A percentile compares a stretch with the other conserved stretches of the same genome.
Evolutionary conservation across 2,113 vertebrate species (phyloP).

Genomic region (Felis chaus): DNA sequence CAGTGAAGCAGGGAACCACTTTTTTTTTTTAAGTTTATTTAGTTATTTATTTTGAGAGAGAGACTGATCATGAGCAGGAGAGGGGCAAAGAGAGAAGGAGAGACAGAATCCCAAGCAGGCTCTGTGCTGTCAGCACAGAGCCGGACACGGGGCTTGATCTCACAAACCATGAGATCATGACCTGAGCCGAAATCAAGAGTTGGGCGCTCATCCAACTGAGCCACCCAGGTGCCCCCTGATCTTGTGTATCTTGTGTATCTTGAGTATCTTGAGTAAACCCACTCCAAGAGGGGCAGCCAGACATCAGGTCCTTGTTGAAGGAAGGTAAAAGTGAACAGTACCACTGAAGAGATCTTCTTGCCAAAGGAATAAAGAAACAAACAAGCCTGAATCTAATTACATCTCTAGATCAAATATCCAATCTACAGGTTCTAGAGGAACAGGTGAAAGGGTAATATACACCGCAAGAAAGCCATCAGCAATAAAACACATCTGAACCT

Average conservation of each 20-base stretch:
- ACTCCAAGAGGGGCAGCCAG: not conserved
- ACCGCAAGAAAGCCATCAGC: not conserved
- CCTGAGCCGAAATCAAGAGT: too few species aligned
- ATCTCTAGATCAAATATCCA: not conserved
- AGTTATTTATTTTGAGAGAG: too few species aligned
- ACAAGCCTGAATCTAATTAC: not conserved
- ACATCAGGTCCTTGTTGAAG: not conserved
- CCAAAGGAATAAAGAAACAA: not conserved
- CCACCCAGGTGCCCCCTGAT: too few species aligned
- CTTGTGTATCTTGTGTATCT: too few species aligned
- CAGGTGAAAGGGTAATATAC: not conserved
- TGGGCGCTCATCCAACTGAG: too few species aligned
- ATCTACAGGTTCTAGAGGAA: not conserved
- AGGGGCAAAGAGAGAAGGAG: too few species aligned
- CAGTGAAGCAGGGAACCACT: not conserved
- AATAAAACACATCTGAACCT: not conserved
- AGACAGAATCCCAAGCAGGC: too few species aligned
- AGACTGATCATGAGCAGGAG: too few species aligned
- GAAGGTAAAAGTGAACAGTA: not conserved
- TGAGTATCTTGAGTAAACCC: not conserved
- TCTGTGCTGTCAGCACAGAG: too few species aligned
- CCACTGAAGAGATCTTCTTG: not conserved
- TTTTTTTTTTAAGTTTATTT: too few species aligned
- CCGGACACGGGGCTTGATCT: too few species aligned
- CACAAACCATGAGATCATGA: too few species aligned